Percentiles rank a stretch among this genome's conserved stretches.
Conservation (phyloP, 37 sponge, comb jelly and placozoan genomes). For the Chondrosia reniformis region DNA sequence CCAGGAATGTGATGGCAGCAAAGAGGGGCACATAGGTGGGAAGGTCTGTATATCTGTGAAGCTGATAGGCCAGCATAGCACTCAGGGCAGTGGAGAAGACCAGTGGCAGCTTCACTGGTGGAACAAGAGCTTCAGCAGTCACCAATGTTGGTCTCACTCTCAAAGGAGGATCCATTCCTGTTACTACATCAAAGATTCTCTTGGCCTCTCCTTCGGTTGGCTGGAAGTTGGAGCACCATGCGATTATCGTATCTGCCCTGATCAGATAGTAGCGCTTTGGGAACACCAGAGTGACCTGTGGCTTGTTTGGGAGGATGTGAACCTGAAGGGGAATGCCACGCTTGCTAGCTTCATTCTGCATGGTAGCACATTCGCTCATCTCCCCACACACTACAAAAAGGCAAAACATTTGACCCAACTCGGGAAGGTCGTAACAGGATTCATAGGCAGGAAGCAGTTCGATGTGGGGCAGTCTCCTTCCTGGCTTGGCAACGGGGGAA, state of each 20-base stretch:
- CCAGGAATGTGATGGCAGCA: slow-evolving; percentile 20
- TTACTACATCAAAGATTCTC: slow-evolving; percentile 26
- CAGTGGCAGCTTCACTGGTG: background rate
- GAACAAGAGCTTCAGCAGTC: background rate
- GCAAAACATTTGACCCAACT: slow-evolving; percentile 55
- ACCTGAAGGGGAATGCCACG: slow-evolving; percentile 35
- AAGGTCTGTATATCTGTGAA: slow-evolving; percentile 12
- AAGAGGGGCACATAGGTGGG: background rate
- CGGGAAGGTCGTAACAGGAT: slow-evolving; percentile 55
- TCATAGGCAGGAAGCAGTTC: slow-evolving; percentile 40
- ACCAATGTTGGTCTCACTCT: slow-evolving; percentile 2
- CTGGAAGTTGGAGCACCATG: slow-evolving; percentile 67
- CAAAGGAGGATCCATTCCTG: slow-evolving; percentile 28
- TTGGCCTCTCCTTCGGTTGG: slow-evolving; percentile 40
- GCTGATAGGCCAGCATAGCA: background rate
- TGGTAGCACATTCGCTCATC: slow-evolving; percentile 30
- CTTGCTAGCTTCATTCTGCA: slow-evolving; percentile 34
- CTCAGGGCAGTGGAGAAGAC: slow-evolving; percentile 20
- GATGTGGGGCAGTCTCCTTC: slow-evolving; percentile 73
- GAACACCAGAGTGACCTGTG: slow-evolving; percentile 46
- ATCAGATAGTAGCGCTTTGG: slow-evolving; percentile 66
- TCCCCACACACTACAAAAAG: slow-evolving; percentile 60
- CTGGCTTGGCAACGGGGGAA: slow-evolving; percentile 54
- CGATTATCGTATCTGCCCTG: slow-evolving; percentile 71
- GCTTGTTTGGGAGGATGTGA: background rate